Conservation (phyloP, 2,113 vertebrate genomes). For the Podarcis cretensis region DNA sequence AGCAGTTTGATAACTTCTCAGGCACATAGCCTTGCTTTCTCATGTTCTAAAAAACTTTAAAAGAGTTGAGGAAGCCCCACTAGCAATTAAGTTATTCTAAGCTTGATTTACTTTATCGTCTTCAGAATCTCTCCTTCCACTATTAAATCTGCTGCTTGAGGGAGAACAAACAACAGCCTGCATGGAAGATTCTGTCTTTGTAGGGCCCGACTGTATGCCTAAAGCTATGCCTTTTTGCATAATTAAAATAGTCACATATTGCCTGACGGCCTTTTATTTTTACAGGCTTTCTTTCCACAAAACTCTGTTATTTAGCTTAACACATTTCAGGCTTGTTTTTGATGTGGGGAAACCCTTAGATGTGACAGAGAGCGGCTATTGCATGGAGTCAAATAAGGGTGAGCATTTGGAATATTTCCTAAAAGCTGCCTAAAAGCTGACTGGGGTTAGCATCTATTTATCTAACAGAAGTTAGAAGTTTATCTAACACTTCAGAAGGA, state of each 20-base stretch:
- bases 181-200: conserved; percentile 15
- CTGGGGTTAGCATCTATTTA: conserved; percentile 15
- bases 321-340: not conserved
- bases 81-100: not conserved
- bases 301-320: conserved; percentile 16
- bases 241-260: conserved; percentile 14
- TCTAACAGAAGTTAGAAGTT: not conserved
- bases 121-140: conserved; percentile 17
- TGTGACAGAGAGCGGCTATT: conserved; percentile 34
- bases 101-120: conserved; percentile 25
- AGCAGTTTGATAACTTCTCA: not conserved
- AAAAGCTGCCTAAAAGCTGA: conserved; percentile 38
- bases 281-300: not conserved
- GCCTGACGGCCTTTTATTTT: conserved; percentile 1
- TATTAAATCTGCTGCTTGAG: not conserved
- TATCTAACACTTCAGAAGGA: not conserved
- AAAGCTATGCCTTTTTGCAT: conserved; percentile 43
- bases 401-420: conserved; percentile 1
- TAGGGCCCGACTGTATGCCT: conserved; percentile 7
- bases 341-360: conserved; percentile 20
- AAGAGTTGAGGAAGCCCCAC: not conserved
- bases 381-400: conserved; percentile 9
- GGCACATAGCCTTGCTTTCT: conserved; percentile 6
- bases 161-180: conserved; percentile 31
- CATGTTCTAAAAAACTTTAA: not conserved